These are phyloP conservation scores for Caenorhabditis becei DNA, from an alignment of 2,888 invertebrate species.

Conservation along the genomic window DNA sequence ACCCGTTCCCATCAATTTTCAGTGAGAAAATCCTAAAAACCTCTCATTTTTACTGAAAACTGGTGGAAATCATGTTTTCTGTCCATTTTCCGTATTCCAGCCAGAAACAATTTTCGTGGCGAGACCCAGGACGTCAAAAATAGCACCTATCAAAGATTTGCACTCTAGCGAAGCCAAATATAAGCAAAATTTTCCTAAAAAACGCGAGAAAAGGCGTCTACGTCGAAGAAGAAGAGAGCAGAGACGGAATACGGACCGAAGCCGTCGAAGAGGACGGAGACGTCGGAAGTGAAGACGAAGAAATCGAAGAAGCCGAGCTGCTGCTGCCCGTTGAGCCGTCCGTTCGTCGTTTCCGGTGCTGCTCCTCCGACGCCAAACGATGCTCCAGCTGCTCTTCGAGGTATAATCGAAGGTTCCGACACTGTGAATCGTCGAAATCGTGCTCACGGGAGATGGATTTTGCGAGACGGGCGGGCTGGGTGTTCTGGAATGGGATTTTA, in stretches of 20 bases:
- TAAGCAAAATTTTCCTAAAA: too few species aligned
- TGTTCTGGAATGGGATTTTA: slow-evolving; percentile 70
- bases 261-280: slow-evolving; percentile 21
- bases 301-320: neutral
- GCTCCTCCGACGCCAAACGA: slow-evolving; percentile 16
- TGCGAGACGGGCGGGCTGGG: slow-evolving; percentile 68
- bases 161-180: too few species aligned
- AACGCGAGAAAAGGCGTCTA: too few species aligned
- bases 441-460: slow-evolving; percentile 65
- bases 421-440: slow-evolving; percentile 68
- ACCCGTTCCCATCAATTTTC: too few species aligned
- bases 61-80: too few species aligned
- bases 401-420: slow-evolving; percentile 68
- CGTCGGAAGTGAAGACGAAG: slow-evolving; percentile 19
- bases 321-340: too few species aligned
- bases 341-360: neutral
- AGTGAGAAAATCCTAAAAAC: too few species aligned
- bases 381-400: slow-evolving; percentile 68
- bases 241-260: neutral
- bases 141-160: too few species aligned
- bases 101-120: too few species aligned
- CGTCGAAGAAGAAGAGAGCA: slow-evolving; percentile 1
- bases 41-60: too few species aligned
- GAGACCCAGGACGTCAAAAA: too few species aligned
- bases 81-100: too few species aligned